Base-by-base conservation (phyloP, 2,888 invertebrate species). In the Xiphydria camelus region DNA sequence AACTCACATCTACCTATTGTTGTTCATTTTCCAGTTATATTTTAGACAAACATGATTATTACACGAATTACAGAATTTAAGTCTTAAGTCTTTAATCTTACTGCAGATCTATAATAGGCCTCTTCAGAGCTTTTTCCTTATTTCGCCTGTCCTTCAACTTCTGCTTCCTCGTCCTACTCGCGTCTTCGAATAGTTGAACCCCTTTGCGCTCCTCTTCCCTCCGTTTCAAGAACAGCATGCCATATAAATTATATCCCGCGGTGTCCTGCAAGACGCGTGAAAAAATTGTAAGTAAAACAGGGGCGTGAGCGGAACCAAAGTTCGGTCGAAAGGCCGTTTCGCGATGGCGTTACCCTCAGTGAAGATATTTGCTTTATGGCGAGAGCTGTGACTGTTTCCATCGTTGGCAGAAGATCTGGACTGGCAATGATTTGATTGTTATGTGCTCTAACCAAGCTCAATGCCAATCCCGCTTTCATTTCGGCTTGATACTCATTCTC, bases 161-260 rank as follows among this genome's bases (percentile, higher is more conserved):
- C 43, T 84, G 80, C 51, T 82, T 83, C 40, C 81, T 81, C 41
- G 81, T 80, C 38, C 79, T 76, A 1, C 85, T 85, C 0, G 89
- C 88, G 60, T 93, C 93, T 45, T 79, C 79, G 77, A 94, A 94
- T 55, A 92, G 77, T 60, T 85, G 84, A 17, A 91, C 83, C 39
- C 87, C 85, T 57, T 89, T 86, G 1, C 82, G 80, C 53, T 86
- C 84, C 75, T 93, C 93, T 7, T 89, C 79, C 52, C 87, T 84
- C 41, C 85, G 82, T 63, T 89, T 88, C 38, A 92, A 68, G 75
- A 88, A 86, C 47, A 85, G 82, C 64, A 96, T 78, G 0, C 89
- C 91, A 70, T 91, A 88, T 52, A 89, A 76, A 77, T 97, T 97
- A 72, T 84, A 88, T 3, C 94, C 95, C 34, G 92, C 82, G 63